Conservation (phyloP, 2,797 vertebrate species). For the Microhierax caerulescens region DNA sequence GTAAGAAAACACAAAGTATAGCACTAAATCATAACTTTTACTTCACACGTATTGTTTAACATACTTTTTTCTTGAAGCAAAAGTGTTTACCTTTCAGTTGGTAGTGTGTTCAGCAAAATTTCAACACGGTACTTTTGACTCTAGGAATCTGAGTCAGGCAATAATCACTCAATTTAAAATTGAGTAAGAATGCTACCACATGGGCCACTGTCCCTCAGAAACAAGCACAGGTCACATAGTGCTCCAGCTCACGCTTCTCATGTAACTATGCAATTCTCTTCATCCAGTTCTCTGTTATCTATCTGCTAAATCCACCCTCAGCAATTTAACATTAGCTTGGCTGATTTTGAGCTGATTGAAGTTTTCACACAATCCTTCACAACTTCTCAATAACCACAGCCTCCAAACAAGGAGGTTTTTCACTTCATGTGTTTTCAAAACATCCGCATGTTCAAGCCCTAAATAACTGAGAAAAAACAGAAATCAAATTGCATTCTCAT, state of each 20-base stretch:
- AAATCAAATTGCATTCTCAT: not conserved
- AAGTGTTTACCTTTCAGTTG: not conserved
- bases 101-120: not conserved
- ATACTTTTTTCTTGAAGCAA: not conserved
- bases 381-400: not conserved
- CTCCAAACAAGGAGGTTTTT: not conserved
- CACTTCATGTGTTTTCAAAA: not conserved
- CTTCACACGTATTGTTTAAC: not conserved
- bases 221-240: rapidly evolving
- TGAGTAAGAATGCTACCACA: not conserved
- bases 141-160: not conserved
- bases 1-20: not conserved
- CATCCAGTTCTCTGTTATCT: not conserved
- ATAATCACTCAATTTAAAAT: not conserved
- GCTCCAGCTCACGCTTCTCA: not conserved
- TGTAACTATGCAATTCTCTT: not conserved
- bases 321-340: not conserved
- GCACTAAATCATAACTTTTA: not conserved
- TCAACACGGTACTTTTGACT: not conserved
- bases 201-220: not conserved
- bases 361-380: not conserved
- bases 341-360: not conserved
- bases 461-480: not conserved
- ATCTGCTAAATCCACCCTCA: not conserved
- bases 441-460: not conserved